A percentile compares a stretch with the other conserved stretches of the same genome.
Evolutionary conservation across 2,113 vertebrate species (phyloP).

Genomic region (Hiodon alosoides): DNA sequence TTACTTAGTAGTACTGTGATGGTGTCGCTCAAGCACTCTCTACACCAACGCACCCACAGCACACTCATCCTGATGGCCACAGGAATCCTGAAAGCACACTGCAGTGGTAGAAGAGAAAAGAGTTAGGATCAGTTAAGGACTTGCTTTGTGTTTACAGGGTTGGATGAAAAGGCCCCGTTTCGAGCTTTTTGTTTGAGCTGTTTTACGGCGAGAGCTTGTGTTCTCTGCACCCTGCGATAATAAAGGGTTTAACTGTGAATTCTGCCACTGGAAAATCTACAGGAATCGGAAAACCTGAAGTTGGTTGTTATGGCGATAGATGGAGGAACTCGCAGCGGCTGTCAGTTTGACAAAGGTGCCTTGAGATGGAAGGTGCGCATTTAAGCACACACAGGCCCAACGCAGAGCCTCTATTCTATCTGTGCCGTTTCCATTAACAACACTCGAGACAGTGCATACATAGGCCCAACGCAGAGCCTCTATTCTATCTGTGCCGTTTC

Average conservation of each 20-base stretch:
- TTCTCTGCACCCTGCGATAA: neutral
- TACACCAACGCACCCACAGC: neutral
- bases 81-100: neutral
- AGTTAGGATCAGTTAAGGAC: neutral
- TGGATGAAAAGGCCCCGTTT: constrained; percentile 1
- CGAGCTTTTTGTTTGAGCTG: neutral
- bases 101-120: neutral
- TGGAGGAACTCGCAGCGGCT: neutral
- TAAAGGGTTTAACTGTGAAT: constrained; percentile 11
- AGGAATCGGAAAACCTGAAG: neutral
- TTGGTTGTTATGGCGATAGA: constrained; percentile 23
- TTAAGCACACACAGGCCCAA: neutral
- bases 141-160: neutral
- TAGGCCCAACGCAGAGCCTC: neutral
- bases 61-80: neutral
- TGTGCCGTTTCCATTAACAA: neutral
- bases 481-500: neutral
- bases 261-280: neutral
- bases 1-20: neutral
- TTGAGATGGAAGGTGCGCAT: neutral
- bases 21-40: neutral
- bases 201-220: neutral
- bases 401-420: neutral
- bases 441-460: neutral
- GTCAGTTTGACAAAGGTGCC: constrained; percentile 10